These are phyloP conservation scores for Drosophila tripunctata DNA, from an alignment of 2,888 invertebrate species.

Conservation along the genomic window DNA sequence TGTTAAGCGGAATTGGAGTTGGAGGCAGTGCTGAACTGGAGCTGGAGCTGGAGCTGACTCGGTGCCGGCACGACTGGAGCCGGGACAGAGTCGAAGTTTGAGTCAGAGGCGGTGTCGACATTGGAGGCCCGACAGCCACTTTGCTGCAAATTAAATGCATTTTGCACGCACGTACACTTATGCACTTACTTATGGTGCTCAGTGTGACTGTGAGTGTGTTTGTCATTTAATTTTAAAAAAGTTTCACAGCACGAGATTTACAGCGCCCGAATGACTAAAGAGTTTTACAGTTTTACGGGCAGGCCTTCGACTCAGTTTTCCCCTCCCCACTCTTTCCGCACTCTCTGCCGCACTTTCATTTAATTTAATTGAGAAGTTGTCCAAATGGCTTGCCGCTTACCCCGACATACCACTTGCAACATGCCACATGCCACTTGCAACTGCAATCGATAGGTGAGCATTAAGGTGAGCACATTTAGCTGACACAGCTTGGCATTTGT, in stretches of 20 bases:
- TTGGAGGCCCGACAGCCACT: slow-evolving; percentile 57
- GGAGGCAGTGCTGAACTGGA: no score
- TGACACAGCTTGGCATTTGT: slow-evolving; percentile 56
- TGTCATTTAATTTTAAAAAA: slow-evolving; percentile 74
- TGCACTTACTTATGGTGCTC: slow-evolving; percentile 30
- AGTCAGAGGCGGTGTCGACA: slow-evolving; percentile 5
- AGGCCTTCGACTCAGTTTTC: slow-evolving; percentile 12
- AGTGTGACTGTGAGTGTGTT: slow-evolving; percentile 47
- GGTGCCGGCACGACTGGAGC: slow-evolving; percentile 79
- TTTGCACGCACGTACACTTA: slow-evolving; percentile 57
- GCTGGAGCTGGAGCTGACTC: slow-evolving; percentile 35
- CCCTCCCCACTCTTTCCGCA: not conserved
- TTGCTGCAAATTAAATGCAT: slow-evolving; percentile 78
- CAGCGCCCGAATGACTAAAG: slow-evolving; percentile 57
- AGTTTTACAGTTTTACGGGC: slow-evolving; percentile 22
- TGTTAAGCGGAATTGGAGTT: not conserved
- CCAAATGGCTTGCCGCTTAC: slow-evolving; percentile 28
- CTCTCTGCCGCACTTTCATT: slow-evolving; percentile 37
- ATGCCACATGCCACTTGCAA: not conserved
- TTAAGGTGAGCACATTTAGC: slow-evolving; percentile 22
- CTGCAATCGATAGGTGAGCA: not conserved
- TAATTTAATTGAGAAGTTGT: slow-evolving; percentile 74
- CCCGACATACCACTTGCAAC: not conserved
- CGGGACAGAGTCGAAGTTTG: slow-evolving; percentile 19
- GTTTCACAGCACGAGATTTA: slow-evolving; percentile 71